Evolutionary conservation across 2,113 vertebrate genomes (phyloP).

Genomic region (Lophochroa leadbeateri): DNA sequence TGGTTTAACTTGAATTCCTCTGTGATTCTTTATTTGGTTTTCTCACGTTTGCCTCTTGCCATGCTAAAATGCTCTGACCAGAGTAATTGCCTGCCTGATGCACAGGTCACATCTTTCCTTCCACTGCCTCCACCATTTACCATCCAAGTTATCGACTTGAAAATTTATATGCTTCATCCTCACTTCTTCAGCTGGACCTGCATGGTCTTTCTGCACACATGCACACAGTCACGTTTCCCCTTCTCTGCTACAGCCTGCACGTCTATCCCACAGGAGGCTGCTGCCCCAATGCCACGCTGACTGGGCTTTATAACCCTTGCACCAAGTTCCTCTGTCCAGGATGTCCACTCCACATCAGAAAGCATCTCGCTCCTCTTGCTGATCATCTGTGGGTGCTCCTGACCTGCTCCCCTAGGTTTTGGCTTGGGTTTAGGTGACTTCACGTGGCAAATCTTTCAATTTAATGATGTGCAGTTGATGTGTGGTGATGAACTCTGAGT

Average conservation of each 20-base stretch:
- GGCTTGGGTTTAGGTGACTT: neutral
- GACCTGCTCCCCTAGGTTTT: neutral
- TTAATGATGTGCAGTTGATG: neutral
- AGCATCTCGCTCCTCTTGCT: neutral
- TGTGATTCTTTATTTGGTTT: neutral
- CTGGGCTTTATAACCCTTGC: neutral
- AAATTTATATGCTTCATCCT: neutral
- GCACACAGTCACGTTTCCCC: rapidly evolving
- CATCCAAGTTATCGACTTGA: neutral
- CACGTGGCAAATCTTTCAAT: neutral
- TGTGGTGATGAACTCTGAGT: neutral
- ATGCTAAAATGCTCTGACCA: neutral
- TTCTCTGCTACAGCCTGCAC: neutral
- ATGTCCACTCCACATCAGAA: neutral
- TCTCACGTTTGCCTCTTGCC: neutral
- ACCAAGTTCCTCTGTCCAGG: neutral
- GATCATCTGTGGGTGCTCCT: neutral
- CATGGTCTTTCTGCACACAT: neutral
- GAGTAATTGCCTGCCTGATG: neutral
- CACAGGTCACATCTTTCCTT: neutral
- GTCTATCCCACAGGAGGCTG: rapidly evolving
- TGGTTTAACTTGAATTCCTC: neutral
- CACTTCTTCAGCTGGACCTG: neutral
- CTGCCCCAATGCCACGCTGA: neutral
- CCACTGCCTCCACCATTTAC: neutral